Base-by-base conservation (phyloP, 2,888 invertebrate species). In the Zele albiditarsus region DNA sequence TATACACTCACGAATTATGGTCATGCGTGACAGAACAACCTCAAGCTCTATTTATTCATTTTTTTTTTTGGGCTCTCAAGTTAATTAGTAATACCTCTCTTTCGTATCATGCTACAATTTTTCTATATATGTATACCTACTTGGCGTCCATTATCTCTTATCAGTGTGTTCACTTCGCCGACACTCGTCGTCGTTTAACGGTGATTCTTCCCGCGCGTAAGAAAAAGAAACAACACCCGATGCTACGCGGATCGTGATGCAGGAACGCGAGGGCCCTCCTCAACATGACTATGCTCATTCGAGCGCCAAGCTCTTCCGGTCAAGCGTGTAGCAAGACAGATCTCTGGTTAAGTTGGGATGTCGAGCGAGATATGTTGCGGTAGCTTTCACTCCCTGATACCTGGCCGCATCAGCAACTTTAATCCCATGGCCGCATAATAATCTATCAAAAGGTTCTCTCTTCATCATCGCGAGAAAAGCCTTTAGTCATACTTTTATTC, bases 251-350 rank as follows among this genome's bases (percentile, higher is more conserved):
- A 38, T 71, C 71, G 71, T 71, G 60, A 62, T 42, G 62, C 49
- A 60, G 67, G 58, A 53, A 53, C 53, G 53, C 53, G 23, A 46
- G 6, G 6, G 20, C 20, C 20, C 20, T n/a, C 16, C 49, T 49
- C 53, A 53, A 53, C 67, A 75, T 75, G 67, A 75, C 66, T 71
- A 27, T 75, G 71, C 75, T 75, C 70, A 67, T 75, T 75, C 60
- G 53, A 75, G 71, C 75, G 75, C 67, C 71, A 75, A 71, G 71
- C 70, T 67, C 42, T 71, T 75, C 71, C 71, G 66, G 67, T 75
- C 75, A 71, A 71, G 67, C 71, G 71, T 75, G 31, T 53, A 53
- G 66, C 66, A 67, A 71, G 66, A 70, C 70, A 14, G 74, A 66
- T 74, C 66, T 65, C 65, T 57, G n/a, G 53, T 53, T 46, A 70